A percentile compares a stretch with the other conserved stretches of the same genome.
Conservation (phyloP, 2,888 invertebrate genomes). For the Girardia tigrina region DNA sequence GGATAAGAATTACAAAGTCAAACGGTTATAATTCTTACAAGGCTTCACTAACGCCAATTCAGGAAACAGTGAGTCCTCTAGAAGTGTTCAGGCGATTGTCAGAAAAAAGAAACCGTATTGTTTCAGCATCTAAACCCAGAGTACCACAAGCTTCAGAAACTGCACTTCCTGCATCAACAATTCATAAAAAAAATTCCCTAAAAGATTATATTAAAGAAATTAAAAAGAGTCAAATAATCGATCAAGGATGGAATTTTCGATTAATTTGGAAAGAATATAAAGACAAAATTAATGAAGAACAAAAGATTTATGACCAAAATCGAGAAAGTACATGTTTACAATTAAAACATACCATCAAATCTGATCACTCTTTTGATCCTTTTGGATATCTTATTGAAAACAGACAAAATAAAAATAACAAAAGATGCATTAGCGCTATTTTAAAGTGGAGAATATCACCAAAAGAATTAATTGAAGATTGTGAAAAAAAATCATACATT, state of each 20-base stretch:
- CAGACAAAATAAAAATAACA: not conserved
- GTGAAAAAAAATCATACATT: not conserved
- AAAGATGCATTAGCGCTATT: not conserved
- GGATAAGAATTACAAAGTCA: not conserved
- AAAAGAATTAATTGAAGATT: not conserved
- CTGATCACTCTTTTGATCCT: not conserved
- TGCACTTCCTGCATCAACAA: not conserved
- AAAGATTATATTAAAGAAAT: not conserved
- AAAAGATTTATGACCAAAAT: not conserved
- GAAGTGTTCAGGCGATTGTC: not conserved
- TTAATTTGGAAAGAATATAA: not conserved
- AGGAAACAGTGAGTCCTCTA: not conserved
- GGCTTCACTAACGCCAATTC: not conserved
- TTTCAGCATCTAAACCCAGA: not conserved
- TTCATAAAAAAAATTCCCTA: not conserved
- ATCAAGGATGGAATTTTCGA: not conserved
- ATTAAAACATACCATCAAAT: not conserved
- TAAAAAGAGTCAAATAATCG: not conserved
- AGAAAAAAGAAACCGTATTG: not conserved
- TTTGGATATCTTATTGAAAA: not conserved
- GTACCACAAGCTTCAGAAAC: not conserved
- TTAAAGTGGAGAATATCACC: not conserved
- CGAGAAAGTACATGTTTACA: not conserved
- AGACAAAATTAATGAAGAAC: not conserved
- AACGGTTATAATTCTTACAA: not conserved